These are phyloP conservation scores for Chamaea fasciata DNA, from an alignment of 2,113 vertebrate genomes.

Conservation along the genomic window DNA sequence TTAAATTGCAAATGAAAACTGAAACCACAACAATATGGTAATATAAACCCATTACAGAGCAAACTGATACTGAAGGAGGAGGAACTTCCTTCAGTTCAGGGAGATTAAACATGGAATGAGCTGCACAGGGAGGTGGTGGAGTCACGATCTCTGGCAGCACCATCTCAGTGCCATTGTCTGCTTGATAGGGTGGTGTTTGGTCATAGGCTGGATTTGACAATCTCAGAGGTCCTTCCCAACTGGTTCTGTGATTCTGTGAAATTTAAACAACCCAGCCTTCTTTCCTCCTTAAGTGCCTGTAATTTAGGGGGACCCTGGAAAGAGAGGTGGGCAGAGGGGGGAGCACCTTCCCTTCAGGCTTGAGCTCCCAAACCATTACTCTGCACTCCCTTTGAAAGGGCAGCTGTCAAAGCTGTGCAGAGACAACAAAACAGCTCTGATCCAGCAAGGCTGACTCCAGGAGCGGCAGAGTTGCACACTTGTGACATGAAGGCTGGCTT, in stretches of 20 bases:
- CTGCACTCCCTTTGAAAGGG: neutral
- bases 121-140: neutral
- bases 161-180: neutral
- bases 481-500: accelerated
- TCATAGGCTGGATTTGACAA: neutral
- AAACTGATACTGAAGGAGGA: neutral
- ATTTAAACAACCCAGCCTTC: neutral
- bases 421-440: neutral
- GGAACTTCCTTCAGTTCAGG: neutral
- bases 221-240: neutral
- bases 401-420: neutral
- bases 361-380: neutral
- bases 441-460: neutral
- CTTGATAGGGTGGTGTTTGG: accelerated
- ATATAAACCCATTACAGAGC: neutral
- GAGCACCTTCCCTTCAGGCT: neutral
- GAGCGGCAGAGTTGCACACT: accelerated
- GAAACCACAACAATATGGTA: neutral
- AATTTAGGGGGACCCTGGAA: neutral
- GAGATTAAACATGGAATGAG: neutral
- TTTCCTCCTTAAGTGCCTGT: neutral
- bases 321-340: accelerated
- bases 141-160: neutral
- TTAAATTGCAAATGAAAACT: neutral
- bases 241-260: neutral